These are phyloP conservation scores for Ctenodactylus gundi DNA, from an alignment of 2,113 vertebrate genomes.

Conservation along the genomic window DNA sequence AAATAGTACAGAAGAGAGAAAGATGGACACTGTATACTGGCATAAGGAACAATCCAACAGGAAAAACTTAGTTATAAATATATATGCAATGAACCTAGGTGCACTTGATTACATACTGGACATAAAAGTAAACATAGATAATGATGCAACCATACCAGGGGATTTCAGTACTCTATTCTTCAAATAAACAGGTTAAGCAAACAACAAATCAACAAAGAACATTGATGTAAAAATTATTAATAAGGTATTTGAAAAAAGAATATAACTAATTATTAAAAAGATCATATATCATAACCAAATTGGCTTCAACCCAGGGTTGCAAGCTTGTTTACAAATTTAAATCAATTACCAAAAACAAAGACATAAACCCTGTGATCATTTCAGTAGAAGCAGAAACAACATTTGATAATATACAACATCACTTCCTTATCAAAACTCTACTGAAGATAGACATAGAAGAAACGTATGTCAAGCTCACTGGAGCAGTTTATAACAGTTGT, in stretches of 20 bases:
- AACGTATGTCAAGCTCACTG: neutral
- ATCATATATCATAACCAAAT: neutral
- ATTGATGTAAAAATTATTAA: too few species aligned
- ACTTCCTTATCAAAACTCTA: neutral
- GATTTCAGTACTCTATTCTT: too few species aligned
- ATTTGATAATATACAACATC: neutral
- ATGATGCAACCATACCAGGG: too few species aligned
- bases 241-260: neutral
- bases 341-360: neutral
- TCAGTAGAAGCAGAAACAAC: neutral
- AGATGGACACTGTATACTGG: too few species aligned
- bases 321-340: neutral
- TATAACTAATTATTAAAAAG: neutral
- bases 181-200: too few species aligned
- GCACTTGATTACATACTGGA: too few species aligned
- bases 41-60: too few species aligned
- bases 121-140: too few species aligned
- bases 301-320: neutral
- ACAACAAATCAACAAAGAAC: too few species aligned
- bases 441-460: neutral
- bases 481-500: neutral
- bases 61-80: too few species aligned
- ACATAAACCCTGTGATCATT: neutral
- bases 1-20: too few species aligned
- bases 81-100: too few species aligned